Conservation (phyloP, 2,888 invertebrate genomes). For the Pristionchus maxplancki region DNA sequence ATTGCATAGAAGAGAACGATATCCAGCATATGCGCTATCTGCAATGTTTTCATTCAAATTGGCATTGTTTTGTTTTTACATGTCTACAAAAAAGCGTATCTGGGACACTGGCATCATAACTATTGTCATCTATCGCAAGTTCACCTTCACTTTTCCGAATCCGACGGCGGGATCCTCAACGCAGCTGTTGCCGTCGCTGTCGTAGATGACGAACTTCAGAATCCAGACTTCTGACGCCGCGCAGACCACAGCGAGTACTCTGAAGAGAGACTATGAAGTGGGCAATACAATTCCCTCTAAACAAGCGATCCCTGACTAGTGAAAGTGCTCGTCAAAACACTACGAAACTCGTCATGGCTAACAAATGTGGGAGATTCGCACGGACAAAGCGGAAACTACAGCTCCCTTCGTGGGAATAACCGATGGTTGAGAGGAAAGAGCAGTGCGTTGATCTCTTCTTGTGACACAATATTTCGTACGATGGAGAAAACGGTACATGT, state of each 20-base stretch:
- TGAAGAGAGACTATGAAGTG: slow-evolving; percentile 47
- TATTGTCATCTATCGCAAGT: neutral
- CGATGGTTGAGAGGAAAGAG: neutral
- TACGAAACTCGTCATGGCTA: neutral
- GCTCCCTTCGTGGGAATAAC: neutral
- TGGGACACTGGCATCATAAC: neutral
- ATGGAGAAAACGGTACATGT: too few species aligned
- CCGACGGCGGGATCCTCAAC: slow-evolving; percentile 54
- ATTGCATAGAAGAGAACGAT: slow-evolving; percentile 72
- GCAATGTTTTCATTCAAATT: slow-evolving; percentile 48
- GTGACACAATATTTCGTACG: neutral
- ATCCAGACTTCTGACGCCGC: slow-evolving; percentile 69
- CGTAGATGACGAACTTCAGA: slow-evolving; percentile 67
- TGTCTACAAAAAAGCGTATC: neutral
- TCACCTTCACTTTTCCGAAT: slow-evolving; percentile 55
- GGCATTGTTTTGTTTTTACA: neutral
- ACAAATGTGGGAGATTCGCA: slow-evolving; percentile 16
- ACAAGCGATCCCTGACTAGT: neutral
- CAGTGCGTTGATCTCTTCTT: neutral
- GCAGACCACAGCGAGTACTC: slow-evolving; percentile 61
- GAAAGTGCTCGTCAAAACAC: neutral
- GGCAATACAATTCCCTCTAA: neutral
- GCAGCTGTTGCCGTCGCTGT: slow-evolving; percentile 58
- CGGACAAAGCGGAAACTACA: slow-evolving; percentile 7
- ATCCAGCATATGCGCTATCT: slow-evolving; percentile 71